These are phyloP conservation scores for Drosophila hydei DNA, from an alignment of 1,140 invertebrate genomes.

Conservation along the genomic window DNA sequence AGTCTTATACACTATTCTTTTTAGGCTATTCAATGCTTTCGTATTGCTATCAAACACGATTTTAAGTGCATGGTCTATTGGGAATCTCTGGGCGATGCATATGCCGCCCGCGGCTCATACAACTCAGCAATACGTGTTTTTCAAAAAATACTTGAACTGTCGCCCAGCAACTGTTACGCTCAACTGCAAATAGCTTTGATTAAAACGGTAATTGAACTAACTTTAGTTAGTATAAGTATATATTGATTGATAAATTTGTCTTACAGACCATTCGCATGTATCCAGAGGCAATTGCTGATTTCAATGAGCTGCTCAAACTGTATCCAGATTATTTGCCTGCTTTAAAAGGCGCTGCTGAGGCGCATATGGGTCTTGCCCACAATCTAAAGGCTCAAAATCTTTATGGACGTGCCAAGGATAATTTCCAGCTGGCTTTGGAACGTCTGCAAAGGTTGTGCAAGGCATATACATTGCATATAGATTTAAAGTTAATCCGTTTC, in stretches of 20 bases:
- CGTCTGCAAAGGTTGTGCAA: slow-evolving; percentile 84
- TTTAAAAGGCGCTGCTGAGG: slow-evolving; percentile 91
- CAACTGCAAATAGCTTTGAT: slow-evolving; percentile 92
- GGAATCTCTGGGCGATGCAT: slow-evolving; percentile 95
- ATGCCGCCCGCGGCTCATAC: slow-evolving; percentile 91
- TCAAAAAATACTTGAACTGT: slow-evolving; percentile 89
- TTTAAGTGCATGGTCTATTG: slow-evolving; percentile 89
- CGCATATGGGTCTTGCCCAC: slow-evolving; percentile 87
- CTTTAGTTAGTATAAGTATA: neutral
- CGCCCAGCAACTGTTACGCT: slow-evolving; percentile 89
- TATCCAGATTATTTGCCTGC: slow-evolving; percentile 89
- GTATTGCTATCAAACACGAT: slow-evolving; percentile 90
- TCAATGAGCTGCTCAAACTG: slow-evolving; percentile 87
- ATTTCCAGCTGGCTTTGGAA: slow-evolving; percentile 88
- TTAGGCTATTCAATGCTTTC: slow-evolving; percentile 89
- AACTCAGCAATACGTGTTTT: slow-evolving; percentile 94
- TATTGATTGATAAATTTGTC: neutral
- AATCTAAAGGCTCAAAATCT: slow-evolving; percentile 87
- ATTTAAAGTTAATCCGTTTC: neutral
- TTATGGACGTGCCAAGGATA: slow-evolving; percentile 87
- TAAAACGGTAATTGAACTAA: slow-evolving; percentile 85
- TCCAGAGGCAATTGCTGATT: slow-evolving; percentile 89
- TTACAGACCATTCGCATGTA: slow-evolving; percentile 87
- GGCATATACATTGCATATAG: neutral
- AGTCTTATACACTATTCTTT: neutral